A percentile compares a stretch with the other conserved stretches of the same genome.
phyloP scores from a whole-genome alignment of 1,140 invertebrate species.

The Sarcophaga bullata region DNA sequence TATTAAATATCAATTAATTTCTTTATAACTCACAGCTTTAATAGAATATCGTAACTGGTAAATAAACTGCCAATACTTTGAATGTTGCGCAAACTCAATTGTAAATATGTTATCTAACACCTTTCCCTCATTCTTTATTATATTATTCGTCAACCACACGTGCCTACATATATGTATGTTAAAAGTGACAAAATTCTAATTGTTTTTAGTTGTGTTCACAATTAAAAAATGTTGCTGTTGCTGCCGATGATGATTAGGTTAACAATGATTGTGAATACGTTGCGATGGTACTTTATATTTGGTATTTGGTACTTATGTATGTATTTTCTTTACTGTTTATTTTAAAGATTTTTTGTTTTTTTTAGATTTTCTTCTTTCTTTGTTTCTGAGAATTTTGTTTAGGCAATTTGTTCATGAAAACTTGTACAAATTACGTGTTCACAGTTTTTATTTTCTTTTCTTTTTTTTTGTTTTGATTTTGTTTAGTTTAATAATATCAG shows the following conservation, averaged over 20 bases:
- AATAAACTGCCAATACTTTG: no score
- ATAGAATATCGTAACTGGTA: no score
- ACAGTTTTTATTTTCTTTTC: background rate
- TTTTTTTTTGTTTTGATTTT: no score
- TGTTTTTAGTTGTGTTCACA: background rate
- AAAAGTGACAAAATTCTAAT: background rate
- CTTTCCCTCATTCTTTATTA: no score
- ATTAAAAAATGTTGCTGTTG: no score
- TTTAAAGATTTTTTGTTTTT: background rate
- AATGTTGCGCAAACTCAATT: no score
- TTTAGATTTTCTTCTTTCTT: background rate
- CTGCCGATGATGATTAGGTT: background rate
- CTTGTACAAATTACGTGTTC: constrained; percentile 5
- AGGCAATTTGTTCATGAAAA: constrained; percentile 4
- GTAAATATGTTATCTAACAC: no score
- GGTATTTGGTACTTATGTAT: background rate
- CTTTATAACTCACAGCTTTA: no score
- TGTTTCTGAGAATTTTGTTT: constrained; percentile 1
- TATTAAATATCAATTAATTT: no score
- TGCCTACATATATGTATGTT: background rate
- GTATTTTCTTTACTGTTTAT: background rate
- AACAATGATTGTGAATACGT: background rate
- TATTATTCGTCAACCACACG: background rate
- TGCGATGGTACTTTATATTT: background rate
- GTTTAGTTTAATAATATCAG: constrained; percentile 10